phyloP scores from a whole-genome alignment of 2,888 invertebrate species.

The Dryobotodes eremita region DNA sequence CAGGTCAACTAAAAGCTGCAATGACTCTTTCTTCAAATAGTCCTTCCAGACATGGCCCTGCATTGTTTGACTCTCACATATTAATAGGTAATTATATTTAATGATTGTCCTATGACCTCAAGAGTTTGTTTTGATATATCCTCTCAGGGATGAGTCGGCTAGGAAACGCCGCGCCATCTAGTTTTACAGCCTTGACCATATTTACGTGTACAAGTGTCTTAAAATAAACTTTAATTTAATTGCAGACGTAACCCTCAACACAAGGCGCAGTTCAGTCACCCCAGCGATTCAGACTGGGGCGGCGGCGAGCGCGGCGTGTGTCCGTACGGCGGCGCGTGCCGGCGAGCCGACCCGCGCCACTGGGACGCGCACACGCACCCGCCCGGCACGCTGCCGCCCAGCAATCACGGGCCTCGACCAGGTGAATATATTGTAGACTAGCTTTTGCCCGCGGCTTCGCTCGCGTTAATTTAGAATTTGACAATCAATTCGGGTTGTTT shows the following conservation, averaged over 20 bases:
- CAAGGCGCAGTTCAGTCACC: conserved; percentile 91
- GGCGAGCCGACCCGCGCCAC: conserved; percentile 91
- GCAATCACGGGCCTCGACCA: conserved; percentile 41
- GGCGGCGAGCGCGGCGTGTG: conserved; percentile 88
- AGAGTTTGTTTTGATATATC: background rate
- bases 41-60: too few relatives aligned
- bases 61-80: too few relatives aligned
- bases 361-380: conserved; percentile 89
- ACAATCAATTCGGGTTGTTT: too few relatives aligned
- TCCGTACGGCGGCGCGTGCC: conserved; percentile 91
- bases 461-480: too few relatives aligned
- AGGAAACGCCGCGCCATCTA: background rate
- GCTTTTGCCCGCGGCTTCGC: too few relatives aligned
- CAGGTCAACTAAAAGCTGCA: too few relatives aligned
- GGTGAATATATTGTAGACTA: conserved; percentile 49
- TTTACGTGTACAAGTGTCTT: background rate
- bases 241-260: conserved; percentile 92
- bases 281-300: conserved; percentile 91
- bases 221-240: background rate
- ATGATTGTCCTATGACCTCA: too few relatives aligned
- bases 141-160: background rate
- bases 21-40: too few relatives aligned
- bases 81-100: too few relatives aligned
- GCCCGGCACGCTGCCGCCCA: conserved; percentile 72
- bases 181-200: too few relatives aligned